A percentile compares a stretch with the other conserved stretches of the same genome.
Conservation (phyloP, 2,113 vertebrate genomes). For the Anguilla japonica region DNA sequence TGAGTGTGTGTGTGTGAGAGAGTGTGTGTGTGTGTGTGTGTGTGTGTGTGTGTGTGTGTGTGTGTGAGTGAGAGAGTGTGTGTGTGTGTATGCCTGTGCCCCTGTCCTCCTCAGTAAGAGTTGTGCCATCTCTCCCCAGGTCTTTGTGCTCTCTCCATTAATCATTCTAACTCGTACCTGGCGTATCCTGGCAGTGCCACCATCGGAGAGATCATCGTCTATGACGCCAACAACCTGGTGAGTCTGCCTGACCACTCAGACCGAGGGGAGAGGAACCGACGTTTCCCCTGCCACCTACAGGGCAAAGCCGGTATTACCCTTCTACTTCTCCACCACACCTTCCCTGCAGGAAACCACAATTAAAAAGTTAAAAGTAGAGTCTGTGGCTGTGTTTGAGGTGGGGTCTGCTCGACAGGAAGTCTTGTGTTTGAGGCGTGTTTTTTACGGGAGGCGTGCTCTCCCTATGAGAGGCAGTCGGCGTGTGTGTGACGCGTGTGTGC, state of each 20-base stretch:
- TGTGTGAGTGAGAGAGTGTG: neutral
- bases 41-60: constrained; percentile 1
- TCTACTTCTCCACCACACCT: neutral
- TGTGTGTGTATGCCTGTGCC: neutral
- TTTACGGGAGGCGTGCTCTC: neutral
- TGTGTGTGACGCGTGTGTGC: too few relatives aligned
- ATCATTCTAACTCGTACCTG: constrained; percentile 92
- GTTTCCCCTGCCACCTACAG: neutral
- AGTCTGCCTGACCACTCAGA: constrained; percentile 43
- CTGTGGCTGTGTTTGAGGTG: too few relatives aligned
- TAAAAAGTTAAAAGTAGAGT: neutral
- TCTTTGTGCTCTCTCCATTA: constrained; percentile 90
- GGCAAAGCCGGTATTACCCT: neutral
- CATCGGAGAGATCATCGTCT: constrained; percentile 88
- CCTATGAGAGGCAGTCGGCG: too few relatives aligned
- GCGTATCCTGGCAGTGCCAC: constrained; percentile 88
- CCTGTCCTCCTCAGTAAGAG: neutral
- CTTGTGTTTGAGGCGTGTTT: neutral
- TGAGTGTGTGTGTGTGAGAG: too few relatives aligned
- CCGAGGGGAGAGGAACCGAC: neutral
- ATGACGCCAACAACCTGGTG: constrained; percentile 91
- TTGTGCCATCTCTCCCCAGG: constrained; percentile 62
- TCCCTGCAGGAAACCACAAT: neutral
- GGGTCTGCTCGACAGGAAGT: neutral
- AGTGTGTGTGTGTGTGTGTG: too few relatives aligned